Evolutionary conservation across 2,113 vertebrate species (phyloP), one percentile per base, ranked within the genome.

Genomic region (Lophura nycthemera): DNA sequence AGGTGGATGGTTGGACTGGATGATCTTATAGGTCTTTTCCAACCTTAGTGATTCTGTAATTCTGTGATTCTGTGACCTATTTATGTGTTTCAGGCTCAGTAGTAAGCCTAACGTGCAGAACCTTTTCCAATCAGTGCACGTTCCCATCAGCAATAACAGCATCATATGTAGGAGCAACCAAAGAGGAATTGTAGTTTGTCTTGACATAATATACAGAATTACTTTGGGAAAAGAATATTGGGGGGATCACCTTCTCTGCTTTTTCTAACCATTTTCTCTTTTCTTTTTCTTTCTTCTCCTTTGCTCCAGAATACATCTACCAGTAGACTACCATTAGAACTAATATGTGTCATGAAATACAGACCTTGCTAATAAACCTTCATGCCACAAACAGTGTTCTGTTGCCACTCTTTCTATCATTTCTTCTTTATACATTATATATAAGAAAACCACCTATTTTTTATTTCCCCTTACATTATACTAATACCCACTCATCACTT

Each of bases 81-180:
- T 22, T 61, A 19, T 2, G 7, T 4, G 6, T 65, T 61, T 88
- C n/a, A 88, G 60, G 38, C 21, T 85, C 40, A 82, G 65, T 34
- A 42, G 65, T 18, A 43, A 72, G 73, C 14, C 21, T 50, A 48
- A 14, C 2, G 0, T 1, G 6, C 20, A 79, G 34, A 64, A 40
- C 7, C 14, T 61, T 65, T 6, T 5, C 4, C 4, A 17, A 12
- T 38, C 60, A 61, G 30, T 0, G 1, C 0, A 1, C 12, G 4
- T 15, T n/a, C 22, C 25, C 34, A 72, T 40, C 8, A 65, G 45
- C 0, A 1, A 6, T 2, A 65, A 47, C 34, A 67, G 11, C 32
- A 82, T 3, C 8, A 45, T 4, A 17, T 74, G 61, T 38, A 65
- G 2, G 6, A 88, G 52, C 6, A 82, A 52, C 0, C 5, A 18